phyloP scores from a whole-genome alignment of 2,797 vertebrate species.

The Octomys mimax region DNA sequence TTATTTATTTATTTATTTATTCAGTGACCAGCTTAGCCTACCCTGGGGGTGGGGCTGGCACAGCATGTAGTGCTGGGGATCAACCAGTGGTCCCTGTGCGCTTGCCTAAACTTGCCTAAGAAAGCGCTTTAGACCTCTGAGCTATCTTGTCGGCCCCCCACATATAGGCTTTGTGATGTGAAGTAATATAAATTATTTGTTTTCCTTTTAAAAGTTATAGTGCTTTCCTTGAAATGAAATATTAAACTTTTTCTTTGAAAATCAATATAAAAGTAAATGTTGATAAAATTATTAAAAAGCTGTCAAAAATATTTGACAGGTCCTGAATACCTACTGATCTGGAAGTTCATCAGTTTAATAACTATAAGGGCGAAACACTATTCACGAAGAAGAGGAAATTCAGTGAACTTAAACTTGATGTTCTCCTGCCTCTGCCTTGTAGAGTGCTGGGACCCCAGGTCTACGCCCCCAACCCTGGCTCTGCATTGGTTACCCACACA shows the following conservation, averaged over 20 bases:
- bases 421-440: background rate
- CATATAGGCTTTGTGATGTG: too few species aligned
- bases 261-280: background rate
- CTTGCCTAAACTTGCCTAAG: too few species aligned
- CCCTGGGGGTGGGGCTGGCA: too few species aligned
- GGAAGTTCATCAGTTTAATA: background rate
- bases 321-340: background rate
- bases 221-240: too few species aligned
- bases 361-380: background rate
- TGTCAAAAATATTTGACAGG: background rate
- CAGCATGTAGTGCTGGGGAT: too few species aligned
- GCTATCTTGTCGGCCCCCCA: too few species aligned
- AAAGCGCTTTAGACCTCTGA: too few species aligned
- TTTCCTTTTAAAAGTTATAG: too few species aligned
- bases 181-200: too few species aligned
- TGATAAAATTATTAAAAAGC: background rate
- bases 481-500: background rate
- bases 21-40: too few species aligned
- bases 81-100: too few species aligned
- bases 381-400: background rate
- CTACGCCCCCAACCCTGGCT: background rate
- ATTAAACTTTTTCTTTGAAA: background rate
- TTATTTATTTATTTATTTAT: too few species aligned
- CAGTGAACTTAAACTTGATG: background rate
- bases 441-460: background rate